A percentile compares a stretch with the other conserved stretches of the same genome.
phyloP scores from a whole-genome alignment of 2,113 vertebrate genomes.

The Nothocercus julius region DNA sequence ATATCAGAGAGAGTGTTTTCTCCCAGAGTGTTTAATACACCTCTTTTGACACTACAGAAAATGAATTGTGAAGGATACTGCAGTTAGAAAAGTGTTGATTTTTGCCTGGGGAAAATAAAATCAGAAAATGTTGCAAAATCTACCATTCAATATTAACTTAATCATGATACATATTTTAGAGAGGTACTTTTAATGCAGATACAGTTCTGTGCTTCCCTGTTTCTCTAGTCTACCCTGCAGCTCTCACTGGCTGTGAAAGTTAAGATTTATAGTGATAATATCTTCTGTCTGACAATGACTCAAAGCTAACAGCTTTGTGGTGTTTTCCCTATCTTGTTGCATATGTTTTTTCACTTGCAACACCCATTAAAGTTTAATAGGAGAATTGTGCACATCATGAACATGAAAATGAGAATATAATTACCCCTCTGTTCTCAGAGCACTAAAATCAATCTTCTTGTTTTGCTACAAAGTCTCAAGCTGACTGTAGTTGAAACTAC shows the following conservation, averaged over 20 bases:
- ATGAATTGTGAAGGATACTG: not conserved
- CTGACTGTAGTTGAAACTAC: not conserved
- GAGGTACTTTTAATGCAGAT: conserved; percentile 3
- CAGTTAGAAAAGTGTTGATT: conserved; percentile 36
- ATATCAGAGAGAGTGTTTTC: not conserved
- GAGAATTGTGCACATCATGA: conserved; percentile 58
- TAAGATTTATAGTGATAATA: conserved; percentile 50
- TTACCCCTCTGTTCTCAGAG: conserved; percentile 61
- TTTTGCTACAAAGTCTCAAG: conserved; percentile 30
- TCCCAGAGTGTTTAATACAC: conserved; percentile 30
- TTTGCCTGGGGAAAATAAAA: conserved; percentile 57
- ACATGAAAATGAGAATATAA: conserved; percentile 65
- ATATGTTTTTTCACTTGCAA: conserved; percentile 46
- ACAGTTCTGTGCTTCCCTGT: not conserved
- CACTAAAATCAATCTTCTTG: conserved; percentile 57
- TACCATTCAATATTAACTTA: conserved; percentile 55
- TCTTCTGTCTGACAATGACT: conserved; percentile 53
- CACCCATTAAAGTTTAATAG: conserved; percentile 61
- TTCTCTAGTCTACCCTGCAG: conserved; percentile 43
- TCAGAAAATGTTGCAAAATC: conserved; percentile 30
- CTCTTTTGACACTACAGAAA: conserved; percentile 31
- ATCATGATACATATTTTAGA: conserved; percentile 48
- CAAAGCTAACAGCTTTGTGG: conserved; percentile 38
- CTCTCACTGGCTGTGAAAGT: conserved; percentile 12
- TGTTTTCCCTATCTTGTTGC: conserved; percentile 40